A percentile compares a stretch with the other conserved stretches of the same genome.
Conservation (phyloP, 2,888 invertebrate species). For the Pandemis corylana region DNA sequence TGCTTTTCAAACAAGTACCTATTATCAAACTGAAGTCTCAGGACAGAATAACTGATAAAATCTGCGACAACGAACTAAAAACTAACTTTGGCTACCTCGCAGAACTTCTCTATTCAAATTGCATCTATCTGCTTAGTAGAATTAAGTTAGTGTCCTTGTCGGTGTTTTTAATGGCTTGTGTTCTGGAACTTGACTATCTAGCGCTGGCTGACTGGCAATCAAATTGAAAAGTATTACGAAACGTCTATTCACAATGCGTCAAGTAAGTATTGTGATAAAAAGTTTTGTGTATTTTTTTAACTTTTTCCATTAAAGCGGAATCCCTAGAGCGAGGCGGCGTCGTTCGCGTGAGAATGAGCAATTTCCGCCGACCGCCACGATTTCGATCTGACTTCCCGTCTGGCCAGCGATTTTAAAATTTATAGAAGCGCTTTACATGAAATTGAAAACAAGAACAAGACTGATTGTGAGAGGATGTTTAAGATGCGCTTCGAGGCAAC, state of each 20-base stretch:
- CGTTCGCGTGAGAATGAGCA: conserved; percentile 84
- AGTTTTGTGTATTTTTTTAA: conserved; percentile 80
- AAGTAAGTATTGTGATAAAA: conserved; percentile 69
- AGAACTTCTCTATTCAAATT: conserved; percentile 1
- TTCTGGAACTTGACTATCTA: background rate
- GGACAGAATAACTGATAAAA: background rate
- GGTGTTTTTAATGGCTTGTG: background rate
- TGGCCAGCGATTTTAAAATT: conserved; percentile 82
- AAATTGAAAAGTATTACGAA: conserved; percentile 22
- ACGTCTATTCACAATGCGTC: conserved; percentile 47
- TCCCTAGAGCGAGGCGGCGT: conserved; percentile 70
- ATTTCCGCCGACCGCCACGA: conserved; percentile 81
- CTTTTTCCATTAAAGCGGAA: conserved; percentile 82
- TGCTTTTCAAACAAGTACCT: background rate
- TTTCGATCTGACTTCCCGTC: conserved; percentile 84
- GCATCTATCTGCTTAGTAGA: background rate
- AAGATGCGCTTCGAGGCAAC: conserved; percentile 5
- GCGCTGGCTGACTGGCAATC: background rate
- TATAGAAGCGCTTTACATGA: conserved; percentile 79
- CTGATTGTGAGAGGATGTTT: conserved; percentile 47
- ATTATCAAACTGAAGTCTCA: background rate
- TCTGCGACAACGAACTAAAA: background rate
- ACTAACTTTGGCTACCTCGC: background rate
- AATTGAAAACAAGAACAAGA: conserved; percentile 76
- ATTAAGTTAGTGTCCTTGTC: background rate